Evolutionary conservation across 2,888 invertebrate species (phyloP), one percentile per base, ranked within the genome.

Genomic region (Chironomus riparius): DNA sequence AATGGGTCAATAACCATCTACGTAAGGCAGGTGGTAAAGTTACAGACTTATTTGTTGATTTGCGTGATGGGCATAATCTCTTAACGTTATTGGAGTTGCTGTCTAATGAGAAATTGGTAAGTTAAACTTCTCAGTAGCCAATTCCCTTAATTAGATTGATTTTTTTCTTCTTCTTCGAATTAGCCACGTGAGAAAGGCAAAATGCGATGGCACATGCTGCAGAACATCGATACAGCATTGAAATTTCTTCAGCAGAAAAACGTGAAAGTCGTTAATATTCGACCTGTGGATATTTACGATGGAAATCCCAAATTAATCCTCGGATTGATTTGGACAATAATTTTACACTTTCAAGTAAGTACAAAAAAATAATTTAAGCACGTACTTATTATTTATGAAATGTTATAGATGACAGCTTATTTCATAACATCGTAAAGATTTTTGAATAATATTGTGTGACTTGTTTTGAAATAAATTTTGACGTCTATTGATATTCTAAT

Each of bases 311-410:
- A 76, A 22, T 68, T 76, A 4, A 21, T n/a, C 0, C 28, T 76
- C 2, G 76, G 76, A 50, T 28, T 76, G 7, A 76, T 76, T 76
- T 76, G 76, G 76, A 76, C 76, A 21, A 76, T 76, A 22, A 76
- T 76, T 69, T 76, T 68, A 69, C 76, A 76, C 21, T 76, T 76
- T 47, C 68, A 69, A 69, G 76, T 76, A 68, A 76, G 68, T 76
- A 68, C n/a, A 56, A 24, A 24, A 24, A 24, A 24, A 24, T 3
- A 24, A 15, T 50, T 15, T 5, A 28, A 28, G 38, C 38, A 38
- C 38, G 38, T 38, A 38, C 10, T 38, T 10, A 38, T 38, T 38
- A 38, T 38, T 38, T 38, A 38, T 38, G 38, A 38, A 38, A 38
- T 38, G 38, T 38, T 38, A 10, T 38, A 38, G 38, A 38, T 38